Evolutionary conservation across 2,888 invertebrate species (phyloP), one percentile per base, ranked within the genome.

Genomic region (Andrena bucephala): DNA sequence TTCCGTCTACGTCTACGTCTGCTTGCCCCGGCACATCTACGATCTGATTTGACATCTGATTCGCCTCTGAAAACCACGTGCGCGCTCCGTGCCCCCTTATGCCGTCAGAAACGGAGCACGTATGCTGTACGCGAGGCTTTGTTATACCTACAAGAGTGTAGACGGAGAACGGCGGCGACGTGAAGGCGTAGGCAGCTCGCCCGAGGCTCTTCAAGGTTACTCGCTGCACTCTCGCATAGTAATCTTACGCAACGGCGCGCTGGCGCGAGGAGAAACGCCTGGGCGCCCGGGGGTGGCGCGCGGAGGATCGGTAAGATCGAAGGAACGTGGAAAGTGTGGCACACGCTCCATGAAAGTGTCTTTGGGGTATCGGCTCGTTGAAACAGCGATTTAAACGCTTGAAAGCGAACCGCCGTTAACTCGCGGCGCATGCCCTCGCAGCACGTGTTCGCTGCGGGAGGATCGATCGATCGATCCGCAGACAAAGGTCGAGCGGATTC

Each of bases 171-270:
- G 33, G 52, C 31, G 24, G 48, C 82, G 79, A 83, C 80, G 78
- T 77, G 81, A 74, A 52, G 54, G 36, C 67, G 79, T 77, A 75
- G 85, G 78, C 68, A 84, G 65, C 65, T 57, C 16, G 67, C 67
- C 24, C 36, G 48, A 67, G 81, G 78, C 77, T 83, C 83, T 76
- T 86, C 89, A 90, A 90, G 90, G 90, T 90, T 90, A 85, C 85
- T 65, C 74, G 79, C 66, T 76, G 71, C 84, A 81, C 69, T 74
- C 81, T 80, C 79, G 62, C 72, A 75, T 78, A 85, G 84, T 83
- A 86, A 89, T 83, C 84, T 81, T 90, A 90, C 88, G 90, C 90
- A 90, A 90, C 73, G 33, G 71, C 77, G 72, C 67, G 62, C 31
- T 48, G 66, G 66, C 71, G 52, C 69, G 59, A 54, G 50, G 59